A percentile compares a stretch with the other conserved stretches of the same genome.
Conservation (phyloP, 1,140 invertebrate genomes). For the Mercenaria mercenaria region DNA sequence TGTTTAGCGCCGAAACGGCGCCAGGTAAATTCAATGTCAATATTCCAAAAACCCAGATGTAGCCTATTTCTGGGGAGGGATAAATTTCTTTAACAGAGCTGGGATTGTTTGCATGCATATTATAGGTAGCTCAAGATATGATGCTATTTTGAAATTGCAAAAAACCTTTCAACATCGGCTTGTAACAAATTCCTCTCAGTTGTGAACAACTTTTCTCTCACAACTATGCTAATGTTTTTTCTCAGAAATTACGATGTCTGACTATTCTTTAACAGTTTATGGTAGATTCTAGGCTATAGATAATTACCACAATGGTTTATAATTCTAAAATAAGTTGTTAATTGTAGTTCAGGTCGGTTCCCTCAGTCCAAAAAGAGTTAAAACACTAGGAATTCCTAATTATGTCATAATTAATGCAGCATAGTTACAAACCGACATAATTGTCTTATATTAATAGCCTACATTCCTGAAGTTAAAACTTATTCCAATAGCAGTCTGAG, state of each 20-base stretch:
- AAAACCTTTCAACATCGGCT: neutral
- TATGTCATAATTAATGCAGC: too few species aligned
- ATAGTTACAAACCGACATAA: too few species aligned
- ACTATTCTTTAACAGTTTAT: neutral
- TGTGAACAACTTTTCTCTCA: slow-evolving; percentile 9
- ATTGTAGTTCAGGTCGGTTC: neutral
- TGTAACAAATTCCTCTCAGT: slow-evolving; percentile 8
- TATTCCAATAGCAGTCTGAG: too few species aligned
- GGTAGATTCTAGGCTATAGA: neutral
- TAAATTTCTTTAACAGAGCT: neutral
- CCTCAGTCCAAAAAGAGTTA: too few species aligned
- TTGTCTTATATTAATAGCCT: too few species aligned
- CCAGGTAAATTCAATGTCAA: slow-evolving; percentile 37
- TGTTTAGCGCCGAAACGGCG: neutral
- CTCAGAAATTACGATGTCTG: neutral
- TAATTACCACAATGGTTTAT: neutral
- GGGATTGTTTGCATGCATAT: slow-evolving; percentile 24
- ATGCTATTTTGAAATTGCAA: slow-evolving; percentile 37
- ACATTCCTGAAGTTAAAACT: too few species aligned
- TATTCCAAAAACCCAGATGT: slow-evolving; percentile 23
- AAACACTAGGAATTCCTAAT: too few species aligned
- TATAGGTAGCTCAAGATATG: slow-evolving; percentile 29
- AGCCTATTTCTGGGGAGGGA: neutral
- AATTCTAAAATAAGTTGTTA: neutral
- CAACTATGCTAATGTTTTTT: slow-evolving; percentile 18